These are phyloP conservation scores for Patagioenas fasciata DNA, from an alignment of 2,113 vertebrate species.

Conservation along the genomic window DNA sequence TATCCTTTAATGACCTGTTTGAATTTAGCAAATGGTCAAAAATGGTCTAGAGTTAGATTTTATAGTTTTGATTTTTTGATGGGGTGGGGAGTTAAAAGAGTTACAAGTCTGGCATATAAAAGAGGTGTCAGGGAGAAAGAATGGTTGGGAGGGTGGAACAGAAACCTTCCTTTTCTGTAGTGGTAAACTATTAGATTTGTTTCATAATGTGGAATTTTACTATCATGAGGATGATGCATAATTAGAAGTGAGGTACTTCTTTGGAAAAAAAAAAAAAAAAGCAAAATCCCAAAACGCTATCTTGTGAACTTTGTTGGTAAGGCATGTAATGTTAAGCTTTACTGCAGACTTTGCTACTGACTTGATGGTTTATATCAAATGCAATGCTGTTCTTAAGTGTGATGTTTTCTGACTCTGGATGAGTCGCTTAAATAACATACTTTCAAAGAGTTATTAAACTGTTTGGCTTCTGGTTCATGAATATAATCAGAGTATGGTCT, in stretches of 20 bases:
- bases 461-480: not conserved
- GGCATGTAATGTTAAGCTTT: not conserved
- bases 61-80: not conserved
- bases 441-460: not conserved
- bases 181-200: not conserved
- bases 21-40: not conserved
- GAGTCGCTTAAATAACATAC: not conserved
- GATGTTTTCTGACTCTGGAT: not conserved
- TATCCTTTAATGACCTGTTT: not conserved
- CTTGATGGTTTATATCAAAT: not conserved
- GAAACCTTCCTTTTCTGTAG: not conserved
- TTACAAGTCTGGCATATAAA: not conserved
- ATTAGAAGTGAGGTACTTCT: not conserved
- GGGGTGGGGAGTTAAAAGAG: not conserved
- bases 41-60: not conserved
- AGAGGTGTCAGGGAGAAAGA: accelerated
- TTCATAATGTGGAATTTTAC: not conserved
- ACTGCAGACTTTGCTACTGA: not conserved
- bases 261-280: not conserved
- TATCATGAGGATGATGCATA: not conserved
- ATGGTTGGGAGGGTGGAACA: not conserved
- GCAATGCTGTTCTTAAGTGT: not conserved
- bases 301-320: not conserved
- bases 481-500: not conserved
- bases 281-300: accelerated